Percentiles rank a stretch among this genome's conserved stretches.
Evolutionary conservation across 2,113 vertebrate genomes (phyloP).

Genomic region (Bungarus multicinctus): DNA sequence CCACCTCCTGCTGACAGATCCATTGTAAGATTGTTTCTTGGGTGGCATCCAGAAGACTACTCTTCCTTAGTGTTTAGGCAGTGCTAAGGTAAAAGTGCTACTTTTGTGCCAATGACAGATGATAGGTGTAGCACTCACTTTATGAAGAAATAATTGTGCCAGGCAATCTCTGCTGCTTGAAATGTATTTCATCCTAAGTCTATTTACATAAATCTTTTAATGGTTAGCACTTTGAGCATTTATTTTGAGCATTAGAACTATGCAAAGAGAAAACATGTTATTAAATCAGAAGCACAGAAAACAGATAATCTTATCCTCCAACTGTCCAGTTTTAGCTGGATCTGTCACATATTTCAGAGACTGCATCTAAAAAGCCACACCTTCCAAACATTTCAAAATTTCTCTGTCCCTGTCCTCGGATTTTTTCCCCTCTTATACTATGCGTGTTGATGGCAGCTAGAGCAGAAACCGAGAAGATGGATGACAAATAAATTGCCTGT

Average conservation of each 20-base stretch:
- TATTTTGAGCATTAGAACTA: neutral
- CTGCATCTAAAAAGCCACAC: neutral
- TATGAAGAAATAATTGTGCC: neutral
- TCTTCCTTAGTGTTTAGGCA: neutral
- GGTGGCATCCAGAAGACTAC: neutral
- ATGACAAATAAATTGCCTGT: neutral
- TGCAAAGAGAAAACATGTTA: neutral
- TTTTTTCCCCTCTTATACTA: neutral
- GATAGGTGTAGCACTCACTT: neutral
- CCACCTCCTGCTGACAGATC: neutral
- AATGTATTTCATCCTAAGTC: neutral
- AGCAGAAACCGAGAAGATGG: neutral
- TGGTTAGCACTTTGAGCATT: neutral
- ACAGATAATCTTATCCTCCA: neutral
- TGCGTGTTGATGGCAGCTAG: neutral
- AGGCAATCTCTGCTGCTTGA: neutral
- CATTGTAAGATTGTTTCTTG: neutral
- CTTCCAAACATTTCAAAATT: neutral
- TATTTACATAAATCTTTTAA: neutral
- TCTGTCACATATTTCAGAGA: neutral
- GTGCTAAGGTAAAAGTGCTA: neutral
- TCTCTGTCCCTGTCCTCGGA: neutral
- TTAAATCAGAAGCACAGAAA: neutral
- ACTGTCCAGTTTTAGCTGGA: neutral
- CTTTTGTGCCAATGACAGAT: neutral